phyloP scores from a whole-genome alignment of 2,113 vertebrate species.

The Otolemur garnettii region DNA sequence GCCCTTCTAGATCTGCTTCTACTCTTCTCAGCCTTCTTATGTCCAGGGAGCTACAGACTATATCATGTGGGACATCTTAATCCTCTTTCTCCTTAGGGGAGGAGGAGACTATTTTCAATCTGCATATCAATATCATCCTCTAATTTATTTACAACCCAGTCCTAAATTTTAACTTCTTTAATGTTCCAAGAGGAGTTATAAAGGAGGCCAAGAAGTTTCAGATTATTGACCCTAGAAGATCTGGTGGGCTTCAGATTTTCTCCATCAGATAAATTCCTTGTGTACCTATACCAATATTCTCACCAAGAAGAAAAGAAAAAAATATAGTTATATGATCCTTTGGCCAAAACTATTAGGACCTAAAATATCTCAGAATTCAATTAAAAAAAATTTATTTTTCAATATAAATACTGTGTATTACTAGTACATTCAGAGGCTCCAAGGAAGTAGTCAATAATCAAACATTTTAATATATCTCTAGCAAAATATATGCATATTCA shows the following conservation, averaged over 20 bases:
- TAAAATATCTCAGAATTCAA: neutral
- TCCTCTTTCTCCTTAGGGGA: neutral
- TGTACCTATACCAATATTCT: neutral
- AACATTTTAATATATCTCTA: slow-evolving; percentile 17
- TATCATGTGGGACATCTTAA: neutral
- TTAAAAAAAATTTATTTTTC: neutral
- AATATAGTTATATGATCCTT: neutral
- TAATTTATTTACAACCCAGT: slow-evolving; percentile 19
- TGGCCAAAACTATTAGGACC: neutral
- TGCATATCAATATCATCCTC: neutral
- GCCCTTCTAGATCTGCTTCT: neutral
- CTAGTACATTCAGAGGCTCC: neutral
- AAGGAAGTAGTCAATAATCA: slow-evolving; percentile 2
- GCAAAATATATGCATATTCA: neutral
- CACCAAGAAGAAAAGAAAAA: neutral
- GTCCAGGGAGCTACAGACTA: neutral
- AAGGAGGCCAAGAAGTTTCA: neutral
- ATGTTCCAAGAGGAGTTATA: neutral
- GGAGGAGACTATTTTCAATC: neutral
- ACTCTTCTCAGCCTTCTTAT: neutral
- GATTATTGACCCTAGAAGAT: neutral
- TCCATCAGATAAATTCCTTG: neutral
- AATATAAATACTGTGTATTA: neutral
- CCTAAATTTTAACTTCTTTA: neutral
- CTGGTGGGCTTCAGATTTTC: neutral